Base-by-base conservation (phyloP, 2,797 vertebrate species). In the Hemibagrus guttatus region DNA sequence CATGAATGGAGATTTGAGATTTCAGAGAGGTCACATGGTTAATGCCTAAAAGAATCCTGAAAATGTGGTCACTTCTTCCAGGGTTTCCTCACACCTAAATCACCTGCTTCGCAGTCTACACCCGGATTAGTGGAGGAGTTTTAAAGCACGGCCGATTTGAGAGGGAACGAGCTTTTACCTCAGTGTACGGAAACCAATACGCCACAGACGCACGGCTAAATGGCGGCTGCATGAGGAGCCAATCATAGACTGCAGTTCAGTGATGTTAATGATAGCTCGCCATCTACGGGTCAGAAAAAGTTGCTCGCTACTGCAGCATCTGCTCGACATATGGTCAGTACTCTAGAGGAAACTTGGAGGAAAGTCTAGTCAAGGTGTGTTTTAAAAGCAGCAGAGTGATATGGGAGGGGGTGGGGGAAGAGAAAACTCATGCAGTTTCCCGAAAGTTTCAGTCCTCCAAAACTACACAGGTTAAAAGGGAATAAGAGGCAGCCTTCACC, bases 401-500 rank as follows among this genome's bases (percentile, higher is more conserved):
- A 94, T 93, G 90, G 86, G 90, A 91, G 85, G 85, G 84, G 66
- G 69, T 93, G 86, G 91, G 66, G 94, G 89, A 12, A 35, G 19
- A 23, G 23, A 92, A 95, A 96, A 96, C 94, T 96, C 98, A 99
- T 99, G 98, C 98, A 98, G 95, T 96, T 96, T 97, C 94, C 95
- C 96, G 96, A 98, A 66, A 97, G 94, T 94, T 96, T 97, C 95
- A 97, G 96, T 97, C 96, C 96, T 97, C 96, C 96, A 97, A 97
- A 88, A 97, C 97, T 99, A 99, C 97, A 94, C 90, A 90, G 92
- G 93, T 88, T 93, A 92, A 97, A 97, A 98, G 96, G 97, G 96
- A 97, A 98, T 95, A 94, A 97, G 96, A 98, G 97, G 97, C 96
- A 96, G 97, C 97, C 97, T 98, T 99, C 98, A 99, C 98, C 98